Evolutionary conservation across 2,888 invertebrate genomes (phyloP), one percentile per base, ranked within the genome.

Genomic region (Dione juno): DNA sequence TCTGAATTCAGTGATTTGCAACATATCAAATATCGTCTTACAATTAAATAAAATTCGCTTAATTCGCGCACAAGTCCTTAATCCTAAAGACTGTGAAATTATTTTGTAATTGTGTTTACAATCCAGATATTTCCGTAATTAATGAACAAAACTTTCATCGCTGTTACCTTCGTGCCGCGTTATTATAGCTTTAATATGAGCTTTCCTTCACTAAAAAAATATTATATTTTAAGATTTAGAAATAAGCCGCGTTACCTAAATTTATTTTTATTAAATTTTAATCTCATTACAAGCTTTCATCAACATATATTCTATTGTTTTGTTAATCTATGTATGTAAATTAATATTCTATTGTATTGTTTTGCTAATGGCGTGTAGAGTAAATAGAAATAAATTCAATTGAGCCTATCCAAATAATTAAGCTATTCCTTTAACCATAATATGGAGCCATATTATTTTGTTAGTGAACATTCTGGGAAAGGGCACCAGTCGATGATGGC

Each of bases 131-230:
- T 69, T 64, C 66, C 63, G 64, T 53, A 52, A 61, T 69, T 61
- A 59, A 64, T 66, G 43, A 45, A 57, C n/a, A 69, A 48, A 63
- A 66, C 66, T 69, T 53, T 61, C 28, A 14, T 50, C 50, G 40
- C 64, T 40, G 40, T 53, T 65, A 74, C 68, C 71, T 74, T 75
- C 70, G 73, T 76, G 75, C 74, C 73, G 74, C 74, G 64, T 70
- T 72, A 66, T 75, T 71, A 74, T 67, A 76, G 75, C 74, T 78
- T 78, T 77, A 76, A 77, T 66, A 70, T 64, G 77, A 77, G 76
- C 77, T 78, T 77, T 70, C 70, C 69, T 67, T 69, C 67, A 74
- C 72, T 67, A 50, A 54, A 64, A 40, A 52, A 52, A 52, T 37
- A 64, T 50, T 50, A 37, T 64, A 64, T 40, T 64, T 5, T 52